These are phyloP conservation scores for Ctenodactylus gundi DNA, from an alignment of 2,113 vertebrate species.

Conservation along the genomic window DNA sequence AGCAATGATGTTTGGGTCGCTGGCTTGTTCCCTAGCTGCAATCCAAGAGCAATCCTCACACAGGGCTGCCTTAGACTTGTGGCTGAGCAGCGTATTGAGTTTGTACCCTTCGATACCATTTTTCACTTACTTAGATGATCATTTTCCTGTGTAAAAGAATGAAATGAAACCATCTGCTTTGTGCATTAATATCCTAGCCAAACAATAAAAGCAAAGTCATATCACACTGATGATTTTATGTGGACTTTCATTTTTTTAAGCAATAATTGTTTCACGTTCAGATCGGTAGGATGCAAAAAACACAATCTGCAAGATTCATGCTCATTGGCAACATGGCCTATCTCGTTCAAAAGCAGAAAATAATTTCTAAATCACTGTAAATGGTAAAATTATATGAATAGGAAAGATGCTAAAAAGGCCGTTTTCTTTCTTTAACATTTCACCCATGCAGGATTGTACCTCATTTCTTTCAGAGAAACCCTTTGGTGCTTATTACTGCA, in stretches of 20 bases:
- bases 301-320: constrained; percentile 55
- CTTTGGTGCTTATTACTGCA: constrained; percentile 64
- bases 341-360: constrained; percentile 45
- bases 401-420: constrained; percentile 22
- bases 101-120: not conserved
- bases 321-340: constrained; percentile 12
- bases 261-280: constrained; percentile 30
- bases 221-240: constrained; percentile 56
- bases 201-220: constrained; percentile 26
- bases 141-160: constrained; percentile 12
- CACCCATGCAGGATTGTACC: not conserved
- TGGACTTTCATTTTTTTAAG: constrained; percentile 1
- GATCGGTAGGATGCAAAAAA: constrained; percentile 52
- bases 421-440: constrained; percentile 26
- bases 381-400: constrained; percentile 24
- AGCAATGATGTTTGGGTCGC: constrained; percentile 6
- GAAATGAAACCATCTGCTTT: not conserved
- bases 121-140: not conserved
- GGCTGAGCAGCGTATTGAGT: not conserved
- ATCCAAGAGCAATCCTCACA: not conserved
- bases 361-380: constrained; percentile 47
- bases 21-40: not conserved
- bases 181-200: not conserved
- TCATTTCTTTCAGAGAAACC: constrained; percentile 65
- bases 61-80: not conserved